Conservation (phyloP, 2,797 vertebrate species). For the Sparidentex hasta region DNA sequence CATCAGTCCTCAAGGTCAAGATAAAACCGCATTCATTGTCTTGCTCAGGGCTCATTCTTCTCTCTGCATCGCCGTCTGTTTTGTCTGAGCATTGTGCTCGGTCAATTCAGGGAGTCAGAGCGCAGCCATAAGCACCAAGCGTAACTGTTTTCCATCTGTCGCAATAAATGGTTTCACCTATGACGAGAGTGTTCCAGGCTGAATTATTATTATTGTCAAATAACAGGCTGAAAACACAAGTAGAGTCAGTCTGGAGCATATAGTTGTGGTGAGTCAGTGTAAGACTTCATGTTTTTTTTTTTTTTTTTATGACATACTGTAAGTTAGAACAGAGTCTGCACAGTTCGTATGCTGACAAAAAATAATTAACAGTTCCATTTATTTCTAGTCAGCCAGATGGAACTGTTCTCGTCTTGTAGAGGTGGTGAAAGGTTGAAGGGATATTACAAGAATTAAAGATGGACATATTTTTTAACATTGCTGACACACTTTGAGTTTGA, state of each 20-base stretch:
- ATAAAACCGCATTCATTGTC: no score
- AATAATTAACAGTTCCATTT: constrained; percentile 10
- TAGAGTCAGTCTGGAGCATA: background rate
- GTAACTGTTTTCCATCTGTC: no score
- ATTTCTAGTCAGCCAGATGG: background rate
- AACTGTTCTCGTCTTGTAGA: background rate
- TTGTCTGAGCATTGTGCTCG: no score
- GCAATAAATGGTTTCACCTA: no score
- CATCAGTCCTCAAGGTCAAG: no score
- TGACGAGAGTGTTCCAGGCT: no score
- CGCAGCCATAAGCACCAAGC: no score
- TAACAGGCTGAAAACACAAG: background rate
- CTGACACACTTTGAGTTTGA: background rate
- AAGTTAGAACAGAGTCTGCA: background rate
- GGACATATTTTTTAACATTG: background rate
- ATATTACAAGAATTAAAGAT: constrained; percentile 16
- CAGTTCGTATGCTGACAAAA: background rate
- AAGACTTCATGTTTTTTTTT: background rate
- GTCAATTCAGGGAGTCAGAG: no score
- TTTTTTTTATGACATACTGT: background rate
- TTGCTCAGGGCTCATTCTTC: no score
- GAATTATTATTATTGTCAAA: background rate
- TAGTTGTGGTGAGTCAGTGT: background rate
- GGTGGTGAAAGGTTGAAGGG: constrained; percentile 18
- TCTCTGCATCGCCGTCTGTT: no score